Evolutionary conservation across 2,113 vertebrate genomes (phyloP), one percentile per base, ranked within the genome.

Genomic region (Urocolius indicus): DNA sequence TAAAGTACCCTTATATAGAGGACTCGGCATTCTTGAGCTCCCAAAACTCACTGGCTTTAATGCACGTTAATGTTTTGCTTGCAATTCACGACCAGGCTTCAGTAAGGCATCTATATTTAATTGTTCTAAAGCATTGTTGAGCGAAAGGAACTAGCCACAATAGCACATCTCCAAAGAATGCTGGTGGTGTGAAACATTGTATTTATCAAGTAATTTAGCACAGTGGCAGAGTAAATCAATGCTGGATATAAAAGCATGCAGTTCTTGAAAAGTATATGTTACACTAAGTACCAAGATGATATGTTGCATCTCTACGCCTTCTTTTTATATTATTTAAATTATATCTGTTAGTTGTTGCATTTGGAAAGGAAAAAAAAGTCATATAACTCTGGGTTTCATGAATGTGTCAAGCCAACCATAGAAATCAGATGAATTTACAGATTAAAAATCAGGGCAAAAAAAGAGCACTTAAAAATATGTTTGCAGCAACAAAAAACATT

Each of bases 251-350:
- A 90, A 92, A 87, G 29, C 24, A 54, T 57, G 45, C 65, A 75
- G 65, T 52, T 87, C 34, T 83, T 82, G 29, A 51, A 81, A 93
- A 92, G 62, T 94, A 75, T 66, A 87, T n/a, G 52, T 86, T 94
- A 19, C 7, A 3, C n/a, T 36, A 75, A 84, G 63, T 48, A 59
- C 34, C 29, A 46, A 80, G 76, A 92, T 80, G 21, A 52, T 84
- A 55, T 1, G 57, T 67, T 94, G 36, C 34, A 34, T 80, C 27
- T 83, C 36, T 80, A 0, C 38, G 38, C 20, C 15, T 36, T 88
- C 38, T 59, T 89, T 91, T 68, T 81, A 19, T 78, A 52, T 81
- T n/a, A 4, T n/a, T 91, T 27, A 29, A 78, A n/a, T 82, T 11
- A 8, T 63, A 45, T 84, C n/a, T 86, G 19, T 24, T 66, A 27